Evolutionary conservation across 2,797 vertebrate genomes (phyloP).

Genomic region (Vipera ursinii): DNA sequence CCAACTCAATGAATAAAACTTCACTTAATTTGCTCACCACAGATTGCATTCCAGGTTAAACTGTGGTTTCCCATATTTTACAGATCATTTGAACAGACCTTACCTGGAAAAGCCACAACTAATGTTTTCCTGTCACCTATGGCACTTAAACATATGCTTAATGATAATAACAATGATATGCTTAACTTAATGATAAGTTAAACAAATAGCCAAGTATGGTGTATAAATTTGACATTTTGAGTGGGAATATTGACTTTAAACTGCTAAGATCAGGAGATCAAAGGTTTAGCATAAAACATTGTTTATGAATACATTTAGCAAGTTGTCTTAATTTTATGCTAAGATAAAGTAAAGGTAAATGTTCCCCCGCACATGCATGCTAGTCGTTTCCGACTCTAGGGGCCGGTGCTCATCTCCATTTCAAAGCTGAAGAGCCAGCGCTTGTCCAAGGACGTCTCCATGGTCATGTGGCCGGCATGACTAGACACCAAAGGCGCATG

Average conservation of each 20-base stretch:
- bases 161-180: not conserved
- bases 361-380: too few relatives aligned
- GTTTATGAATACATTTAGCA: not conserved
- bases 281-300: not conserved
- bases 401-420: too few relatives aligned
- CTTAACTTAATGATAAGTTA: not conserved
- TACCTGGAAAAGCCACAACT: not conserved
- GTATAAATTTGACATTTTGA: not conserved
- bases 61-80: not conserved
- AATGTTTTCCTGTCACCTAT: not conserved
- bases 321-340: slow-evolving; percentile 1
- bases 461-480: too few relatives aligned
- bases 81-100: not conserved
- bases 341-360: too few relatives aligned
- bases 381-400: too few relatives aligned
- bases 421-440: too few relatives aligned
- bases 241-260: not conserved
- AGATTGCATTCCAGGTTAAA: not conserved
- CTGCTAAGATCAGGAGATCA: not conserved
- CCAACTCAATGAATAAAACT: not conserved
- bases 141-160: not conserved
- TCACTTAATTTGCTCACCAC: not conserved
- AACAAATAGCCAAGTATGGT: not conserved
- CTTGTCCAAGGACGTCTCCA: too few relatives aligned
- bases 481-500: too few relatives aligned